A percentile compares a stretch with the other conserved stretches of the same genome.
Evolutionary conservation across 2,113 vertebrate species (phyloP).

Genomic region (Thamnaconus septentrionalis): DNA sequence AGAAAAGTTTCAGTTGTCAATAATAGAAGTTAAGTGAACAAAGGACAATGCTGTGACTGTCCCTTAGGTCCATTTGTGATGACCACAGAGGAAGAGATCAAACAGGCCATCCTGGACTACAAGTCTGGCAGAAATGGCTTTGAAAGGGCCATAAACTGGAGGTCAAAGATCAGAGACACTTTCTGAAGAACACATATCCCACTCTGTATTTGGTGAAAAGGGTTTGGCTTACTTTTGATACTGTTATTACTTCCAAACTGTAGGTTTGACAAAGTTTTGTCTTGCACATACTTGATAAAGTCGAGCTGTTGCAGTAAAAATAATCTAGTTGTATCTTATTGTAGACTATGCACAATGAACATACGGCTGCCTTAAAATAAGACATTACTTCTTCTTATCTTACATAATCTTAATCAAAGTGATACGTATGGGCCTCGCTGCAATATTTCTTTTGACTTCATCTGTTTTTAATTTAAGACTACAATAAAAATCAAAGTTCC

Average conservation of each 20-base stretch:
- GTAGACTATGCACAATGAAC: too few relatives aligned
- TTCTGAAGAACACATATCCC: slow-evolving; percentile 3
- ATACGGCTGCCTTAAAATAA: too few relatives aligned
- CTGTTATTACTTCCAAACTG: too few relatives aligned
- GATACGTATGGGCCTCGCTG: too few relatives aligned
- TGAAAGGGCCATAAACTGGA: slow-evolving; percentile 78
- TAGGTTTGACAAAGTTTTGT: too few relatives aligned
- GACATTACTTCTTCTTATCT: too few relatives aligned
- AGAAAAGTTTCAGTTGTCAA: neutral
- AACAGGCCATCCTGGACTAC: slow-evolving; percentile 74
- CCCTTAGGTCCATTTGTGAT: slow-evolving; percentile 79
- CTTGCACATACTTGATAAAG: too few relatives aligned
- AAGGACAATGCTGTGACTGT: slow-evolving; percentile 14
- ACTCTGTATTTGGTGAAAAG: neutral
- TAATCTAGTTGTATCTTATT: too few relatives aligned
- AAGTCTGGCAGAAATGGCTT: slow-evolving; percentile 76
- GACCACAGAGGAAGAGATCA: slow-evolving; percentile 82
- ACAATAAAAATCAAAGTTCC: neutral
- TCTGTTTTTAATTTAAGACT: neutral
- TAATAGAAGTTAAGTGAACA: neutral
- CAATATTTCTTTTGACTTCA: too few relatives aligned
- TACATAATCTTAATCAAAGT: too few relatives aligned
- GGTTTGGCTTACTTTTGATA: neutral
- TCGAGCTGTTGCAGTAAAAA: too few relatives aligned
- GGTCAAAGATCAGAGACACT: slow-evolving; percentile 71